Base-by-base conservation (phyloP, 64 coral and sea anemone species). In the Montipora capricornis region DNA sequence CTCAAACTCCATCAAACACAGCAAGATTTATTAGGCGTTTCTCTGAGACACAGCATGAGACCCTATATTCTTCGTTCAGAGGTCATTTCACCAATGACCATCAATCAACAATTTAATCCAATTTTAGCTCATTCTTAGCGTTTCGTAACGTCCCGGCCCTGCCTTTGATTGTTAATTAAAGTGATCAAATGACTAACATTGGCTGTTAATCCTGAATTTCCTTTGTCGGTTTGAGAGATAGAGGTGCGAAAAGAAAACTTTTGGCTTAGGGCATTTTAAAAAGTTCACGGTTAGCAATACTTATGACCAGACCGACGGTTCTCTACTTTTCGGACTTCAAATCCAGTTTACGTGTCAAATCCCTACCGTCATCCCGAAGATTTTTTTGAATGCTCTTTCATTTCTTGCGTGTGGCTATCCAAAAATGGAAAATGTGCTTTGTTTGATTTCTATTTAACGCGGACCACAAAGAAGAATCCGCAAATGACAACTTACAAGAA, bases 41-140 rank as follows among this genome's bases (percentile, higher is more conserved):
- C 47, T 51, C 68, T 53, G 9, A 79, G 14, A 64, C 8, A 14
- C 47, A 79, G 77, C 77, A 52, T 19, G 47, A 79, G 7, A 79
- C 4, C 16, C 15, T 48, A 79, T n/a, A 4, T 44, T 79, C 5
- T 60, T 0, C 80, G 9, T 51, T 64, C 4, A 19, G 80, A 44
- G 4, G 5, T 82, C 22, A 82, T 24, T 14, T 82, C 26, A 26
- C 9, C n/a, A 82, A 82, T 66, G 14, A 26, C 20, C 52, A 46
- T 82, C 80, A 82, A 20, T 82, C 80, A 66, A 44, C 80, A 55
- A 2, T 15, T 66, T 45, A 82, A 62, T 82, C 80, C 24, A 82
- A 45, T 82, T 46, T 82, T 11, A 44, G 11, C 58, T 82, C 55
- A 82, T 67, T 64, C 80, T 82, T 19, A 66, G 55, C 9, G 24